A percentile compares a stretch with the other conserved stretches of the same genome.
Conservation (phyloP, 2,113 vertebrate genomes). For the Laterallus jamaicensis region DNA sequence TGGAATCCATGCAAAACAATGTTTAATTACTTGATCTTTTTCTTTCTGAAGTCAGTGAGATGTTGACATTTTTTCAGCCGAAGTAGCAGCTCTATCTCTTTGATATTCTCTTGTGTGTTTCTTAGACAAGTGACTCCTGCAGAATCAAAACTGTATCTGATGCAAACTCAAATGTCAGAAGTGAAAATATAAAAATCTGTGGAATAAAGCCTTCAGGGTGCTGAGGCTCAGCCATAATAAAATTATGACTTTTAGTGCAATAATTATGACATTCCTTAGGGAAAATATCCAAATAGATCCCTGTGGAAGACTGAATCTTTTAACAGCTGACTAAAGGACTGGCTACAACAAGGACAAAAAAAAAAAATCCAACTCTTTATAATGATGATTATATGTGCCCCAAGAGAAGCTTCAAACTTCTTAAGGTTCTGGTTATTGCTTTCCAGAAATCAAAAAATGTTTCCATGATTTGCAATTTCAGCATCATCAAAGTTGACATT, state of each 20-base stretch:
- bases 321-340: background rate
- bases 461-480: background rate
- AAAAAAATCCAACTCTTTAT: background rate
- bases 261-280: background rate
- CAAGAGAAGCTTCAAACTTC: background rate
- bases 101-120: background rate
- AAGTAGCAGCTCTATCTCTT: background rate
- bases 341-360: background rate
- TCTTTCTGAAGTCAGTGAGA: slow-evolving; percentile 5
- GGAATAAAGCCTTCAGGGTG: background rate
- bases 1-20: slow-evolving; percentile 21
- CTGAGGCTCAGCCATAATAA: background rate
- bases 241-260: background rate
- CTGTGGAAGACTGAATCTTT: background rate
- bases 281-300: background rate
- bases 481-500: background rate
- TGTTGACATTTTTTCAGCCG: slow-evolving; percentile 3
- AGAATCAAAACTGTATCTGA: background rate
- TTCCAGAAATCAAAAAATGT: background rate
- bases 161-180: background rate
- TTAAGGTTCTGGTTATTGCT: background rate
- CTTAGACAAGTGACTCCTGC: background rate
- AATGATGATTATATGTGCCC: background rate
- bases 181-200: background rate
- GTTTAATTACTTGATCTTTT: slow-evolving; percentile 21